Evolutionary conservation across 2,888 invertebrate species (phyloP).

Genomic region (Automeris io): DNA sequence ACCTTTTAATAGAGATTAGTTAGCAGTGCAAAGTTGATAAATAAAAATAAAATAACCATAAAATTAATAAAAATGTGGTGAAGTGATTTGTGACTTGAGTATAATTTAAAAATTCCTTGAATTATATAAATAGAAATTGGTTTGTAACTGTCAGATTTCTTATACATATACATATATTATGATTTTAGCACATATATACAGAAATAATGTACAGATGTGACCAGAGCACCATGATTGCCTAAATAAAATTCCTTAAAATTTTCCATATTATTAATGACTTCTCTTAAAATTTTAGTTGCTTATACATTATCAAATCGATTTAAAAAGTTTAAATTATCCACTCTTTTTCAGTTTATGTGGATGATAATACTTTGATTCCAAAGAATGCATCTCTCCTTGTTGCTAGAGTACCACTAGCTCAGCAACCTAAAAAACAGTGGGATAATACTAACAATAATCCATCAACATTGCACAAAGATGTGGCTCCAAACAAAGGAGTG

Average conservation of each 20-base stretch:
- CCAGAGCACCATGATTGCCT: no score
- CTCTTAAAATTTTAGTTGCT: background rate
- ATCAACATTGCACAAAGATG: slow-evolving; percentile 62
- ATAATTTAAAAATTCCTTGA: no score
- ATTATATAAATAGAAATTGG: no score
- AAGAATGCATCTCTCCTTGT: slow-evolving; percentile 98
- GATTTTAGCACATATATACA: no score
- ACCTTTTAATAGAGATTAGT: no score
- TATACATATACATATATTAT: no score
- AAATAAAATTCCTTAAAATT: background rate
- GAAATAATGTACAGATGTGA: no score
- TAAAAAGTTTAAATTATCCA: background rate
- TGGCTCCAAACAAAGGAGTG: slow-evolving; percentile 78
- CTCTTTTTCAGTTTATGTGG: slow-evolving; percentile 86
- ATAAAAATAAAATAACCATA: no score
- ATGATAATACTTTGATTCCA: slow-evolving; percentile 93
- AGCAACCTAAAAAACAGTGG: slow-evolving; percentile 87
- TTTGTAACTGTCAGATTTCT: no score
- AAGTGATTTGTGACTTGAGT: no score
- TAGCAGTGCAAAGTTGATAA: no score
- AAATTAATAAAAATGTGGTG: no score
- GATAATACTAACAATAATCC: slow-evolving; percentile 75
- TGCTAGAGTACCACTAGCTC: slow-evolving; percentile 91
- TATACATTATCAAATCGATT: background rate
- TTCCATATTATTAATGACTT: background rate